Conservation (phyloP, 1,140 invertebrate species). For the Eupeodes corollae region DNA sequence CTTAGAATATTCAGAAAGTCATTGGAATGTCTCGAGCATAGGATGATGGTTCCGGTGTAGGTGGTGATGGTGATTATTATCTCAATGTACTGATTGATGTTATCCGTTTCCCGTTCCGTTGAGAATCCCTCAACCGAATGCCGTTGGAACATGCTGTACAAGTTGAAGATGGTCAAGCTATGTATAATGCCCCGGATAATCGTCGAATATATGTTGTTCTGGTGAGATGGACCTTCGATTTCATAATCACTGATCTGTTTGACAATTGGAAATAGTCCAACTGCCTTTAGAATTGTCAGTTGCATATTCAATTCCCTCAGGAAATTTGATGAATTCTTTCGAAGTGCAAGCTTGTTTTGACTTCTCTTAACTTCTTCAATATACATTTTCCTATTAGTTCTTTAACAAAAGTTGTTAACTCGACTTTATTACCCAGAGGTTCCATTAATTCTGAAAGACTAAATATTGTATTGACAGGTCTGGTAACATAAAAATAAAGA, state of each 20-base stretch:
- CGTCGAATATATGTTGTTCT: constrained; percentile 27
- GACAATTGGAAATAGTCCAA: constrained; percentile 27
- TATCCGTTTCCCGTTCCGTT: constrained; percentile 29
- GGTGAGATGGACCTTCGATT: constrained; percentile 23
- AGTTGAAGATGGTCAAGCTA: constrained; percentile 25
- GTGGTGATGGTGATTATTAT: constrained; percentile 26
- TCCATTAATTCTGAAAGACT: too few relatives aligned
- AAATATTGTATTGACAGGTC: too few relatives aligned
- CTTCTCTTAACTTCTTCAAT: too few relatives aligned
- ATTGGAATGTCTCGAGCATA: constrained; percentile 25
- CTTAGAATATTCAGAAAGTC: constrained; percentile 26
- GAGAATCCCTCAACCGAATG: constrained; percentile 22
- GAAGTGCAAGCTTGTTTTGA: too few relatives aligned
- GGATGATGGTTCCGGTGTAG: constrained; percentile 20
- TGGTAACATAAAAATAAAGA: too few relatives aligned
- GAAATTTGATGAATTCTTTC: too few relatives aligned
- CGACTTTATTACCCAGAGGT: too few relatives aligned
- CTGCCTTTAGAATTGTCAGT: constrained; percentile 18
- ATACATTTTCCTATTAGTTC: too few relatives aligned
- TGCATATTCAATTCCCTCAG: too few relatives aligned
- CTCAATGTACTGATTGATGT: constrained; percentile 34
- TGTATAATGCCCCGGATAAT: constrained; percentile 26
- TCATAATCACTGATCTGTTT: constrained; percentile 25
- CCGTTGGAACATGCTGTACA: constrained; percentile 25
- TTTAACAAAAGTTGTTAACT: too few relatives aligned